Evolutionary conservation across 2,888 invertebrate genomes (phyloP), one percentile per base, ranked within the genome.

Genomic region (Stegophylla sp.): DNA sequence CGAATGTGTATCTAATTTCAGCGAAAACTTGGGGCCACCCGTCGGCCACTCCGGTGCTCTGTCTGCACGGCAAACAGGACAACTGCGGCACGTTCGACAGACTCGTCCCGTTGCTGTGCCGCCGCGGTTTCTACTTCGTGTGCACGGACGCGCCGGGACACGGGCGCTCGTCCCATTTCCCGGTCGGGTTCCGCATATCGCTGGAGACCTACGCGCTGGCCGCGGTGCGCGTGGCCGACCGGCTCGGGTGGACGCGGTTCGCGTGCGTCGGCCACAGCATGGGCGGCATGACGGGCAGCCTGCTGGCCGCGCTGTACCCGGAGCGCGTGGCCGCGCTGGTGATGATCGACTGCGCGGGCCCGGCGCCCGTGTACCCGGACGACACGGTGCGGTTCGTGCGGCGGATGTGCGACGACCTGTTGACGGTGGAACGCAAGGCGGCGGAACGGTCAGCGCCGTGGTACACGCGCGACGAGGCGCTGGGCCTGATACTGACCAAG

Each of bases 81-180:
- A 88, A 88, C 84, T 86, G 86, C 72, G 86, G 86, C n/a, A 85
- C 87, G 9, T 88, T 87, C 84, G 87, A 87, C 83, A 84, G 84
- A 12, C 84, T 88, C 20, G 85, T 86, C 41, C 87, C 87, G 15
- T 81, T 86, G 43, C 83, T 88, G 3, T 85, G 86, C 10, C 85
- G 86, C 10, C 83, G 84, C n/a, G 83, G 85, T 20, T 85, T 86
- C 64, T 86, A 86, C 82, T 85, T 86, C 75, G 86, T 88, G 0
- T 86, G 86, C 3, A 84, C 88, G 23, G 88, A 88, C 82, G 83
- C 87, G 13, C 87, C 88, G 4, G 88, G 88, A 10, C 87, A 88
- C 84, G 88, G 88, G 12, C 83, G 84, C 13, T 87, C 87, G n/a
- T 86, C 87, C 3, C 87, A 86, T 82, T 85, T 85, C 61, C 86